These are phyloP conservation scores for Cinclus cinclus DNA, from an alignment of 2,113 vertebrate species.

Conservation along the genomic window DNA sequence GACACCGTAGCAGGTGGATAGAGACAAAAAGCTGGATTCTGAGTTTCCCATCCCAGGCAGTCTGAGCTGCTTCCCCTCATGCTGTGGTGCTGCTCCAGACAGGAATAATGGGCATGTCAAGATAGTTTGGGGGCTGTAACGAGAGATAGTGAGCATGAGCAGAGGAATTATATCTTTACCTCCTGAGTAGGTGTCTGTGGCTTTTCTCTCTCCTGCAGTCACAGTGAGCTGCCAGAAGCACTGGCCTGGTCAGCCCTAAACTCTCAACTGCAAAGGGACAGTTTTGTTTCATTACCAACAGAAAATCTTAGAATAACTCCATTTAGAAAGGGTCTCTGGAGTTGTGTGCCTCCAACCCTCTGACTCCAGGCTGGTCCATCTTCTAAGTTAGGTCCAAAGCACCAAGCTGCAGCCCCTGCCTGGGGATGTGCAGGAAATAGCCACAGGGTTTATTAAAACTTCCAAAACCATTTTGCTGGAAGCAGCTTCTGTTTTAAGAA, in stretches of 20 bases:
- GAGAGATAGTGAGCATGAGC: not conserved
- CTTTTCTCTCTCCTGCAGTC: not conserved
- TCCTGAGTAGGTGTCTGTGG: not conserved
- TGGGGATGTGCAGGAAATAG: rapidly evolving
- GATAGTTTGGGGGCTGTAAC: not conserved
- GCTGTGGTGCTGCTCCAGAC: not conserved
- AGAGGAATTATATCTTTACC: not conserved
- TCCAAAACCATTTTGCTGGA: not conserved
- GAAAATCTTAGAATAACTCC: not conserved
- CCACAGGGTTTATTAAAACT: not conserved
- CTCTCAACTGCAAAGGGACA: not conserved
- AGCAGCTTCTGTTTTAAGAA: not conserved
- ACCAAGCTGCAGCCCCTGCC: not conserved
- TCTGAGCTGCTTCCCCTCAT: not conserved
- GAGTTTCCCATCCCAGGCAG: not conserved
- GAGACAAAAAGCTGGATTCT: not conserved
- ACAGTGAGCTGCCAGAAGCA: not conserved
- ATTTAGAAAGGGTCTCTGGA: not conserved
- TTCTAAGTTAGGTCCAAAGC: not conserved
- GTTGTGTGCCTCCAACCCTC: not conserved
- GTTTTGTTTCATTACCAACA: not conserved
- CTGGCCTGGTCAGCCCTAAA: not conserved
- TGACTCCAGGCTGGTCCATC: not conserved
- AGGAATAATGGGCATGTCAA: not conserved
- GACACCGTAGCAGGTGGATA: not conserved